Evolutionary conservation across 1,140 invertebrate species (phyloP).

Genomic region (Drosophila baimaii): DNA sequence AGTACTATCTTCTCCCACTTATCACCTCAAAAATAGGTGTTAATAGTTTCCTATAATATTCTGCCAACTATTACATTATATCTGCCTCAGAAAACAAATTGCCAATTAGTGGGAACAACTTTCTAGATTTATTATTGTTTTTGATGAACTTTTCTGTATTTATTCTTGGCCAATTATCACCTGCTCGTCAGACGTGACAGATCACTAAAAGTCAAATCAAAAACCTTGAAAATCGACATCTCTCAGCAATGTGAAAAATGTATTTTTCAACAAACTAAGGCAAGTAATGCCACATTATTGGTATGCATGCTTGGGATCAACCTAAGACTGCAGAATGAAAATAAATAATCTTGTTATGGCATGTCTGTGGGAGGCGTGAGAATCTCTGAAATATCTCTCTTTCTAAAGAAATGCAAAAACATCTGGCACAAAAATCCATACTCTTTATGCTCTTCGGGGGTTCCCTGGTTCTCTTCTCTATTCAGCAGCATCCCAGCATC

Average conservation of each 20-base stretch:
- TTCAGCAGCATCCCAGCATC: slow-evolving; percentile 32
- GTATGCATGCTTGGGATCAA: slow-evolving; percentile 1
- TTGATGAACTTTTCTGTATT: slow-evolving; percentile 14
- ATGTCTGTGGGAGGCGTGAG: slow-evolving; percentile 14
- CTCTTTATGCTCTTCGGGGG: slow-evolving; percentile 13
- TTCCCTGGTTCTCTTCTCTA: slow-evolving; percentile 16
- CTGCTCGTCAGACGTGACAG: slow-evolving; percentile 32
- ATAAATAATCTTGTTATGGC: slow-evolving; percentile 32
- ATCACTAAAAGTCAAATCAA: slow-evolving; percentile 16
- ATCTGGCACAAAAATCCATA: slow-evolving; percentile 21
- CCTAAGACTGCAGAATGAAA: slow-evolving; percentile 8
- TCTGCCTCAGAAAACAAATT: background rate
- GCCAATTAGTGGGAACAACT: slow-evolving; percentile 4
- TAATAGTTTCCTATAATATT: background rate
- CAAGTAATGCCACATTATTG: slow-evolving; percentile 23
- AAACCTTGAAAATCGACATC: slow-evolving; percentile 37
- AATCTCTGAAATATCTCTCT: slow-evolving; percentile 5
- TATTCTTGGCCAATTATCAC: slow-evolving; percentile 29
- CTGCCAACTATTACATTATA: background rate
- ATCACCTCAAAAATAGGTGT: background rate
- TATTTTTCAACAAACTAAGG: background rate
- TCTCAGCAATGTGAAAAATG: slow-evolving; percentile 7
- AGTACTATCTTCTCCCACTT: background rate
- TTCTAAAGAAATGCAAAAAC: slow-evolving; percentile 15
- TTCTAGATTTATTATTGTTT: slow-evolving; percentile 12